Base-by-base conservation (phyloP, 2,797 vertebrate genomes). In the Sebastes cheni region DNA sequence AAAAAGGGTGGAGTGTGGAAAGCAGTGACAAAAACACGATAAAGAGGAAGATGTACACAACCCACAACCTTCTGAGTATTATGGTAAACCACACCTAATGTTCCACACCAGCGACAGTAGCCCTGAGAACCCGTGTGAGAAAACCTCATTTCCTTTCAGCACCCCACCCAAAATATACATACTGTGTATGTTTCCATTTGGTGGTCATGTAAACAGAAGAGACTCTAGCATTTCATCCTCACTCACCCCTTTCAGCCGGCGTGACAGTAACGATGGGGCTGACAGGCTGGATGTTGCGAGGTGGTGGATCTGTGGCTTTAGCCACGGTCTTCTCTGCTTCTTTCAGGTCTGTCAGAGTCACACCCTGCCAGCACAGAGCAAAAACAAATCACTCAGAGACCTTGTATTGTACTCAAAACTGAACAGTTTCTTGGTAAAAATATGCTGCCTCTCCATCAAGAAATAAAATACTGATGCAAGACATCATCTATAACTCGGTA, bases 331-430 rank as follows among this genome's bases (percentile, higher is more conserved):
- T 97, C 90, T 98, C 97, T 0, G 97, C 97, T 82, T 98, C 97
- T 82, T 97, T 98, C 75, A 98, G 87, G 84, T 98, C 97, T 0
- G 96, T 98, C 71, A 98, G 92, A 2, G 97, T 98, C 72, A 98
- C 97, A 22, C 97, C 97, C 97, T 98, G 88, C 10, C 25, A 73
- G 58, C 61, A 81, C 10, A 82, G 16, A 84, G 29, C 7, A 56
- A 13, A 54, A 16, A 70, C 9, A 46, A 69, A 75, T 8, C 14
- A 61, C 25, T 46, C 55, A 77, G 20, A 50, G 8, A 13, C 20
- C 5, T 50, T 13, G 9, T 5, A 29, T 32, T 61, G 3, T 25
- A 54, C 27, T 32, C 2, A 4, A 1, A 71, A 27, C 52, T 5
- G 12, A n/a, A 3, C 25, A 20, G 27, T 42, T 29, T 6, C 23